Conservation (phyloP, 2,888 invertebrate species). For the Nomada fabriciana region DNA sequence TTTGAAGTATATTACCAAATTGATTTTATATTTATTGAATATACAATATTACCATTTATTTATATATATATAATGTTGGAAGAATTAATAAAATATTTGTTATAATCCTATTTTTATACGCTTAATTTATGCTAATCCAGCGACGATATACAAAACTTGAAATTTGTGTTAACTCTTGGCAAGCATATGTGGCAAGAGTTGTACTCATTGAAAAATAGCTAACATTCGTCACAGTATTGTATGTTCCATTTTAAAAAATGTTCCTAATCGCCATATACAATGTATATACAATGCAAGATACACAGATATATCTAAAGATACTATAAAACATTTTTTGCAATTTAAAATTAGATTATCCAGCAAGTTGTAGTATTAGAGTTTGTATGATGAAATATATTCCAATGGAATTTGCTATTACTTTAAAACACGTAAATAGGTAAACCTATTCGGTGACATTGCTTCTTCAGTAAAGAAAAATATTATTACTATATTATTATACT, state of each 20-base stretch:
- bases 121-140: constrained; percentile 13
- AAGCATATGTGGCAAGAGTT: constrained; percentile 33
- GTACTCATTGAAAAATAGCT: constrained; percentile 16
- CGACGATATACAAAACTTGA: constrained; percentile 12
- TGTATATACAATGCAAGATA: constrained; percentile 36
- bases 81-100: constrained; percentile 8
- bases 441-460: constrained; percentile 15
- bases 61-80: constrained; percentile 7
- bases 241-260: constrained; percentile 10
- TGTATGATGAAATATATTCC: constrained; percentile 6
- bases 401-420: constrained; percentile 20
- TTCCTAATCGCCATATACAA: constrained; percentile 41
- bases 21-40: constrained; percentile 27
- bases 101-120: constrained; percentile 22
- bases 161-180: constrained; percentile 30
- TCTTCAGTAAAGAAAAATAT: constrained; percentile 11
- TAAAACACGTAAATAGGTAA: constrained; percentile 21
- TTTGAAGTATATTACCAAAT: constrained; percentile 29
- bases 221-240: constrained; percentile 16
- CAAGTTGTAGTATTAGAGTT: not conserved
- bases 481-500: constrained; percentile 23
- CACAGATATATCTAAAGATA: not conserved
- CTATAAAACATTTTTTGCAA: constrained; percentile 12
- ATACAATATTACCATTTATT: constrained; percentile 21
- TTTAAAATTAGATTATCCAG: constrained; percentile 8